Percentiles rank a stretch among this genome's conserved stretches.
These are phyloP conservation scores for Alethe diademata DNA, from an alignment of 2,113 vertebrate genomes.

Conservation along the genomic window DNA sequence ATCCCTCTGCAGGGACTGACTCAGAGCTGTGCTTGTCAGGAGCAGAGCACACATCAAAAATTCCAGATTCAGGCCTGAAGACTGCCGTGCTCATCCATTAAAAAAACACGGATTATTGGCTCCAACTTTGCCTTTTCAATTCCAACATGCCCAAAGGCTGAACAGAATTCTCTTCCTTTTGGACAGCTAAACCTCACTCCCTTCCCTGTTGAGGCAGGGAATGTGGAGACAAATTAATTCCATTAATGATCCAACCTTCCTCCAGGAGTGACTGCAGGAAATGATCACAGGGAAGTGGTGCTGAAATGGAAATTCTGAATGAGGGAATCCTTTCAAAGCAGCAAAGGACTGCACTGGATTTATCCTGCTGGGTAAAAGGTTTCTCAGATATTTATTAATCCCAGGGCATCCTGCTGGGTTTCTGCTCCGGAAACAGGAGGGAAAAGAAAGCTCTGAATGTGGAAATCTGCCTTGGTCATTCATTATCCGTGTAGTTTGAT, in stretches of 20 bases:
- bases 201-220: not conserved
- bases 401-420: not conserved
- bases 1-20: not conserved
- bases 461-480: constrained; percentile 12
- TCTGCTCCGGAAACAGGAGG: not conserved
- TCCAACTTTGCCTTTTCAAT: not conserved
- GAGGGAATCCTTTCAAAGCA: not conserved
- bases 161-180: not conserved
- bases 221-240: not conserved
- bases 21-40: not conserved
- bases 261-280: not conserved
- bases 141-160: not conserved
- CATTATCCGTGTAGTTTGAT: constrained; percentile 44
- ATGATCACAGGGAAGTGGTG: not conserved
- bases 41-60: not conserved
- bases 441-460: not conserved
- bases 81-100: not conserved
- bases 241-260: not conserved
- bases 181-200: not conserved
- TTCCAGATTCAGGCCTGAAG: not conserved
- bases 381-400: not conserved
- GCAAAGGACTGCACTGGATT: not conserved
- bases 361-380: not conserved
- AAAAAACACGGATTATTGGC: not conserved
- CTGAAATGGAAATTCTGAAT: not conserved